Evolutionary conservation across 2,113 vertebrate species (phyloP).

Genomic region (Hippocampus mohnikei): DNA sequence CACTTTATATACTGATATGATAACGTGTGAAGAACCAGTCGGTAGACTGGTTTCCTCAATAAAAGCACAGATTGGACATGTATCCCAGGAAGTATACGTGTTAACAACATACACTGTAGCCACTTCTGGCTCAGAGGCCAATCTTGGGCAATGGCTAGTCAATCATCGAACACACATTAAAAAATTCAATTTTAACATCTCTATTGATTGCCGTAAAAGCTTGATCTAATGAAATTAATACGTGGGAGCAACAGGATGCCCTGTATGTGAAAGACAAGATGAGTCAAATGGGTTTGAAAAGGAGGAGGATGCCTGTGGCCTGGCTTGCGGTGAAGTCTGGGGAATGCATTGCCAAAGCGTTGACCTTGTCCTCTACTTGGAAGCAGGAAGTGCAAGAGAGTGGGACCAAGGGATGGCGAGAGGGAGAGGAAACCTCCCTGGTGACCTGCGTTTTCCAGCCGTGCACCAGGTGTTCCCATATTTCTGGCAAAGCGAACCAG

Average conservation of each 20-base stretch:
- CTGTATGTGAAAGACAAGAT: conserved; percentile 49
- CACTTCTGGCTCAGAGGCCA: neutral
- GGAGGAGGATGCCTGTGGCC: conserved; percentile 62
- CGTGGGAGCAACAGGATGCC: conserved; percentile 49
- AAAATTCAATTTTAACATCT: conserved; percentile 60
- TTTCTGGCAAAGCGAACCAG: conserved; percentile 75
- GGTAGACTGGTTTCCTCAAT: neutral
- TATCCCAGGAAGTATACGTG: neutral
- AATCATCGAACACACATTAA: conserved; percentile 21
- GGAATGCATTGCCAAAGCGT: conserved; percentile 66
- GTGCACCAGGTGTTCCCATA: conserved; percentile 74
- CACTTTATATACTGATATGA: neutral
- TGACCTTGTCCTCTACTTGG: conserved; percentile 76
- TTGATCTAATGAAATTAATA: conserved; percentile 68
- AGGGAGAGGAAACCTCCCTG: conserved; percentile 63
- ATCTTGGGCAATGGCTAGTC: neutral
- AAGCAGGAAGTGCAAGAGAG: conserved; percentile 69
- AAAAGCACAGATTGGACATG: neutral
- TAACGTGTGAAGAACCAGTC: neutral
- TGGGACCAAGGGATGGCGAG: conserved; percentile 31
- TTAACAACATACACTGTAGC: neutral
- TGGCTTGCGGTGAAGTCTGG: conserved; percentile 66
- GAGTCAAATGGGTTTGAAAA: conserved; percentile 43
- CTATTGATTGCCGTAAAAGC: conserved; percentile 70
- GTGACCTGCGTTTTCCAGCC: conserved; percentile 65